Conservation (phyloP, 2,113 vertebrate genomes). For the Gulo gulo region DNA sequence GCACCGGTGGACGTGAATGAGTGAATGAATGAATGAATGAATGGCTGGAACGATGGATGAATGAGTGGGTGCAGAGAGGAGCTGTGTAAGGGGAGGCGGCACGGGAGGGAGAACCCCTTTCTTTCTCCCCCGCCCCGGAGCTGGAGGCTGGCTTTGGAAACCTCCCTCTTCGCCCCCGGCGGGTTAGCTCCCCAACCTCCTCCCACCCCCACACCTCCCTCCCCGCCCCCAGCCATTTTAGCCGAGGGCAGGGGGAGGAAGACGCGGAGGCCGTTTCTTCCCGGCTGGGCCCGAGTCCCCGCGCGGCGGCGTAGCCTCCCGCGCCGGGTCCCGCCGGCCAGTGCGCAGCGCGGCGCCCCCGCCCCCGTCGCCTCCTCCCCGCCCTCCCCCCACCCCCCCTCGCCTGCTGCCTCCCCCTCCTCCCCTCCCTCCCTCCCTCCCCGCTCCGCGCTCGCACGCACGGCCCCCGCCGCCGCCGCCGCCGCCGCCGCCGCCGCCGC, state of each 20-base stretch:
- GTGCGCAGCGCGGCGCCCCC: slow-evolving; percentile 73
- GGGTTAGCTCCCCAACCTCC: not conserved
- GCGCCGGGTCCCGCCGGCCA: slow-evolving; percentile 73
- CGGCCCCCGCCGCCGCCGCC: slow-evolving; percentile 57
- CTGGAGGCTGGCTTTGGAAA: slow-evolving; percentile 5
- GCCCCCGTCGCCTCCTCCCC: slow-evolving; percentile 56
- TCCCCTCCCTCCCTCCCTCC: not conserved
- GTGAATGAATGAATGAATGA: not conserved
- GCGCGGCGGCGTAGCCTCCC: slow-evolving; percentile 73
- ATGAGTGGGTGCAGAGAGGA: slow-evolving; percentile 51
- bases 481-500: slow-evolving; percentile 58
- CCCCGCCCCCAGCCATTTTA: not conserved
- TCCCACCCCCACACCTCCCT: not conserved
- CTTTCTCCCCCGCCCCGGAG: not conserved
- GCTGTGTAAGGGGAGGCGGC: not conserved
- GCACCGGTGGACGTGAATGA: slow-evolving; percentile 3
- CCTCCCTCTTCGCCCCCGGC: not conserved
- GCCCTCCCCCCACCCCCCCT: not conserved
- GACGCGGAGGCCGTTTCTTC: slow-evolving; percentile 22
- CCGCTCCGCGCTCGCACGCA: slow-evolving; percentile 67
- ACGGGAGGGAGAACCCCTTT: slow-evolving; percentile 19
- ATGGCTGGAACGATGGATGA: slow-evolving; percentile 2
- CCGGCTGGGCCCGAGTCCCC: slow-evolving; percentile 63
- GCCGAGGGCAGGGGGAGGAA: not conserved
- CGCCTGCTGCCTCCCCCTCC: not conserved